Conservation (phyloP, 2,797 vertebrate species). For the Craterocephalus amniculus region DNA sequence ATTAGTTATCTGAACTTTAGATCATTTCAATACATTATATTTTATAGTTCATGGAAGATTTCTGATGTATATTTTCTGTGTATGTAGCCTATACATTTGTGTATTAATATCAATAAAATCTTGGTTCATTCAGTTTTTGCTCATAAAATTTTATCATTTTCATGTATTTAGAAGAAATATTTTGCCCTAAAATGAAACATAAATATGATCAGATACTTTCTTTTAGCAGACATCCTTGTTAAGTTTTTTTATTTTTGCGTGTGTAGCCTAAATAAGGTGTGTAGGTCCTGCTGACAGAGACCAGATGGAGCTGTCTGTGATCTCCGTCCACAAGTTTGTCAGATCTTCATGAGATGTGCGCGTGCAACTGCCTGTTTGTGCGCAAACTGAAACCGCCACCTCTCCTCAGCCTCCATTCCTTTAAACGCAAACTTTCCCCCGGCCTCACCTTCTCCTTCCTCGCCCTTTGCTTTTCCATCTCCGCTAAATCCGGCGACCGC, state of each 20-base stretch:
- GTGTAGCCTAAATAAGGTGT: background rate
- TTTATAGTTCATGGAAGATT: background rate
- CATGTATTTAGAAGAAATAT: background rate
- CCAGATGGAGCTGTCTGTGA: background rate
- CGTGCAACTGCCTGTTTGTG: conserved; percentile 1
- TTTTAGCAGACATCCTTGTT: background rate
- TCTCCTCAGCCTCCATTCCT: background rate
- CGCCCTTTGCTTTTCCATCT: conserved; percentile 80
- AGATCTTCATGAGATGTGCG: background rate
- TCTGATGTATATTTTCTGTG: background rate
- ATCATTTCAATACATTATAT: too few relatives aligned
- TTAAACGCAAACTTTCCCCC: background rate
- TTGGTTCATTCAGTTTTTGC: too few relatives aligned
- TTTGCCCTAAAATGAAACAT: background rate
- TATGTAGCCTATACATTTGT: too few relatives aligned
- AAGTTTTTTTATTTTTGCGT: background rate
- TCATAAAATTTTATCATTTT: background rate
- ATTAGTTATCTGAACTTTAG: too few relatives aligned
- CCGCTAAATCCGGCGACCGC: conserved; percentile 61
- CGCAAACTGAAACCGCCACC: background rate
- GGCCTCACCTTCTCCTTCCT: conserved; percentile 82
- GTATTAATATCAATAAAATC: too few relatives aligned
- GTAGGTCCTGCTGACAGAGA: background rate
- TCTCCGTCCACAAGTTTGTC: background rate
- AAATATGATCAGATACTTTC: too few relatives aligned